These are phyloP conservation scores for Labrus mixtus DNA, from an alignment of 2,113 vertebrate genomes.

Conservation along the genomic window DNA sequence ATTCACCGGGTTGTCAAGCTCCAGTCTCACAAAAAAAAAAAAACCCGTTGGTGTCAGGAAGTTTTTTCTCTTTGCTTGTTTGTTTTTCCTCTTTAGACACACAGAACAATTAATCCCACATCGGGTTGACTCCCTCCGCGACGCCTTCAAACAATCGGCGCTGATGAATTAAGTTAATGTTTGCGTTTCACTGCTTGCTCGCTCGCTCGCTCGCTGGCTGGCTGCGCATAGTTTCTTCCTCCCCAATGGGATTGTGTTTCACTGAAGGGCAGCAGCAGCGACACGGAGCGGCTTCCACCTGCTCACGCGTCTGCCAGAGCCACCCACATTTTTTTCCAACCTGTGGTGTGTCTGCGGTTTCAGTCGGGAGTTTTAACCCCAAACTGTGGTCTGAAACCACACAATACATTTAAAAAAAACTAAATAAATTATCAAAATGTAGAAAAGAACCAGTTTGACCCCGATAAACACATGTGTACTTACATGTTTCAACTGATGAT, in stretches of 20 bases:
- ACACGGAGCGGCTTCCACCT: constrained; percentile 79
- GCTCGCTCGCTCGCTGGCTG: background rate
- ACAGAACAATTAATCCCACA: constrained; percentile 14
- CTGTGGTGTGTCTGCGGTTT: constrained; percentile 27
- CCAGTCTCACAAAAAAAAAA: constrained; percentile 29
- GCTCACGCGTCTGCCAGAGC: constrained; percentile 57
- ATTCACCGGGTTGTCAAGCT: constrained; percentile 65
- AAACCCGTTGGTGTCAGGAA: constrained; percentile 49
- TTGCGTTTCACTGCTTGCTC: constrained; percentile 29
- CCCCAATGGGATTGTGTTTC: constrained; percentile 57
- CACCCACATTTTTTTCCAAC: constrained; percentile 66
- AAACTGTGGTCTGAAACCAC: constrained; percentile 1
- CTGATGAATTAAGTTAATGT: constrained; percentile 63
- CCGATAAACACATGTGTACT: constrained; percentile 20
- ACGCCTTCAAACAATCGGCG: constrained; percentile 13
- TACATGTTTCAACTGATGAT: constrained; percentile 56
- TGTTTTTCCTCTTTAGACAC: constrained; percentile 9
- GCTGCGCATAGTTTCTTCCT: constrained; percentile 51
- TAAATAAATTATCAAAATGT: background rate
- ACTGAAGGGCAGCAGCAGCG: constrained; percentile 71
- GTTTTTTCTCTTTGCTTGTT: constrained; percentile 40
- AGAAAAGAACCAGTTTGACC: rapidly evolving
- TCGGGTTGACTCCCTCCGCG: background rate
- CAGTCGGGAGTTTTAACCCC: background rate
- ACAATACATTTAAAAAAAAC: background rate